Evolutionary conservation across 2,888 invertebrate species (phyloP).

Genomic region (Nomada flava): DNA sequence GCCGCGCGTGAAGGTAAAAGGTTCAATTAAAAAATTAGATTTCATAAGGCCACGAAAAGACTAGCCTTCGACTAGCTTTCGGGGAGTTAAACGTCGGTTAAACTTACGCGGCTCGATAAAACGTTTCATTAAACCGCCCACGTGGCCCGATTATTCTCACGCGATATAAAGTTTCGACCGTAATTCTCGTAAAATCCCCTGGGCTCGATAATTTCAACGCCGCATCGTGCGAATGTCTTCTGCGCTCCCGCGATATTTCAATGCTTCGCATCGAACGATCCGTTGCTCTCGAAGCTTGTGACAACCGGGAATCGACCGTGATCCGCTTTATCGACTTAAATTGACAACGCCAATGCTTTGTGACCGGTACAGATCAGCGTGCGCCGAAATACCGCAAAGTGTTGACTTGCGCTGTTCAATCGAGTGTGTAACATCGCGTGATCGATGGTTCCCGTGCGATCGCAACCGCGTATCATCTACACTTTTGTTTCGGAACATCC

Average conservation of each 20-base stretch:
- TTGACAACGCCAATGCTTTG: slow-evolving; percentile 21
- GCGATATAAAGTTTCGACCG: slow-evolving; percentile 31
- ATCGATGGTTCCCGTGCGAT: slow-evolving; percentile 48
- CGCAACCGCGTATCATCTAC: slow-evolving; percentile 33
- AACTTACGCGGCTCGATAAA: slow-evolving; percentile 15
- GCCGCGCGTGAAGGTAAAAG: slow-evolving; percentile 2
- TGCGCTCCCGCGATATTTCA: background rate
- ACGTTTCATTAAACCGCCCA: slow-evolving; percentile 41
- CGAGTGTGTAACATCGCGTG: slow-evolving; percentile 35
- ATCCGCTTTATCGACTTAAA: slow-evolving; percentile 23
- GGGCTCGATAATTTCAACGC: slow-evolving; percentile 22
- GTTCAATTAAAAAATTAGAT: slow-evolving; percentile 26
- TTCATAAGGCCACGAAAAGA: slow-evolving; percentile 18
- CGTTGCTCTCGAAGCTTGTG: background rate
- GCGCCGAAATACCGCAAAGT: slow-evolving; percentile 32
- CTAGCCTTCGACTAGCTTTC: slow-evolving; percentile 4
- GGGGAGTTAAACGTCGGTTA: slow-evolving; percentile 13
- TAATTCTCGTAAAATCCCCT: slow-evolving; percentile 13
- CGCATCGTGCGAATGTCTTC: background rate
- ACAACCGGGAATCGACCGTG: background rate
- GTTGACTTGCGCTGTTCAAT: slow-evolving; percentile 25
- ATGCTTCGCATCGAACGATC: background rate
- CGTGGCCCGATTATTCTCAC: slow-evolving; percentile 41
- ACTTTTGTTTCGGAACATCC: slow-evolving; percentile 27
- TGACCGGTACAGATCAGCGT: slow-evolving; percentile 4